Percentiles rank a stretch among this genome's conserved stretches.
Conservation (phyloP, 2,888 invertebrate species). For the Toxonevra muliebris region DNA sequence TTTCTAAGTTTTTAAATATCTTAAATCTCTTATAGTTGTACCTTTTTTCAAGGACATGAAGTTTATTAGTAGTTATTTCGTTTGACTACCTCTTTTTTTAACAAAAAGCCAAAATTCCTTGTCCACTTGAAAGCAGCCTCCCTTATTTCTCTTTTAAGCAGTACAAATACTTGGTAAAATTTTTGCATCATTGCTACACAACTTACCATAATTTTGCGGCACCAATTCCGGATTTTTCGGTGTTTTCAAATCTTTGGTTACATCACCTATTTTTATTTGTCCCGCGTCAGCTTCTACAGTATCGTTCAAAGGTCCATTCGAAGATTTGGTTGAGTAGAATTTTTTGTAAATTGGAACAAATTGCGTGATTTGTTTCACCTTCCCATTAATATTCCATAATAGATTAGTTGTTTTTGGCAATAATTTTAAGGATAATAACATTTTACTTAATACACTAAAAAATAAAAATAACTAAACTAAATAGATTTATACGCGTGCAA, state of each 20-base stretch:
- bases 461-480: neutral
- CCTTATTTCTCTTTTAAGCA: too few relatives aligned
- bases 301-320: conserved; percentile 13
- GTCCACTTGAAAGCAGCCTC: too few relatives aligned
- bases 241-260: conserved; percentile 71
- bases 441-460: conserved; percentile 26
- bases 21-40: too few relatives aligned
- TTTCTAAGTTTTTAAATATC: too few relatives aligned
- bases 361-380: conserved; percentile 19
- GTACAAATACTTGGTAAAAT: too few relatives aligned
- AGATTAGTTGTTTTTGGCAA: conserved; percentile 33
- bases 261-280: conserved; percentile 76
- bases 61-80: too few relatives aligned
- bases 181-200: neutral
- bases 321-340: conserved; percentile 39
- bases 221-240: conserved; percentile 82
- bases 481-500: neutral
- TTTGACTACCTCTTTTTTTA: too few relatives aligned
- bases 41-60: neutral
- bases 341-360: conserved; percentile 35
- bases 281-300: conserved; percentile 11
- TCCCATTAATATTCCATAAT: conserved; percentile 19
- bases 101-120: too few relatives aligned
- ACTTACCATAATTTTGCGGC: conserved; percentile 69
- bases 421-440: conserved; percentile 38